Percentiles rank a stretch among this genome's conserved stretches.
These are phyloP conservation scores for Dendrolimus houi DNA, from an alignment of 2,888 invertebrate genomes.

Conservation along the genomic window DNA sequence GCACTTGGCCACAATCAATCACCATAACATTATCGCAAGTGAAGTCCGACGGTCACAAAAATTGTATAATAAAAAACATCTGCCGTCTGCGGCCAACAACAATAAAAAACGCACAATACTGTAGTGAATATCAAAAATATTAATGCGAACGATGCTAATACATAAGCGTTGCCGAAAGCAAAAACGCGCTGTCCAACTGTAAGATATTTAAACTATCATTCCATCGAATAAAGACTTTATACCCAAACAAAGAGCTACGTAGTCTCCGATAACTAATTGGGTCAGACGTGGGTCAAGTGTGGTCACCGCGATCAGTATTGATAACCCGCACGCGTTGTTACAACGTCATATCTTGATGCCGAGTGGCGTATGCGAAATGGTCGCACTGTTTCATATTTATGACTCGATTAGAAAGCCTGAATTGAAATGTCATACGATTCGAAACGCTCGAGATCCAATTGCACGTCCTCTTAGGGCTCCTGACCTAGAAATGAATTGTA, in stretches of 20 bases:
- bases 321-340: constrained; percentile 52
- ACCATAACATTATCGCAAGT: no score
- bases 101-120: no score
- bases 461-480: no score
- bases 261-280: constrained; percentile 56
- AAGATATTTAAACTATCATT: neutral
- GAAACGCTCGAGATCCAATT: neutral
- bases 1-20: no score
- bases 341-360: constrained; percentile 35
- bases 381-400: neutral
- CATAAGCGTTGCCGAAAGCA: no score
- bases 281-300: constrained; percentile 60
- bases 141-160: no score
- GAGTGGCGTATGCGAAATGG: constrained; percentile 3
- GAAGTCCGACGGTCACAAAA: no score
- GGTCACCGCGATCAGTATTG: constrained; percentile 42
- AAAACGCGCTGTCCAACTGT: no score
- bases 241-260: constrained; percentile 30
- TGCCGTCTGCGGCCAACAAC: no score
- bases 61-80: no score
- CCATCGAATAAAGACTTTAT: neutral
- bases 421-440: neutral
- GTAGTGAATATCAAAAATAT: no score
- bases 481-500: no score
- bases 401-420: neutral